Base-by-base conservation (phyloP, 2,888 invertebrate genomes). In the Sarcophaga caerulescens region DNA sequence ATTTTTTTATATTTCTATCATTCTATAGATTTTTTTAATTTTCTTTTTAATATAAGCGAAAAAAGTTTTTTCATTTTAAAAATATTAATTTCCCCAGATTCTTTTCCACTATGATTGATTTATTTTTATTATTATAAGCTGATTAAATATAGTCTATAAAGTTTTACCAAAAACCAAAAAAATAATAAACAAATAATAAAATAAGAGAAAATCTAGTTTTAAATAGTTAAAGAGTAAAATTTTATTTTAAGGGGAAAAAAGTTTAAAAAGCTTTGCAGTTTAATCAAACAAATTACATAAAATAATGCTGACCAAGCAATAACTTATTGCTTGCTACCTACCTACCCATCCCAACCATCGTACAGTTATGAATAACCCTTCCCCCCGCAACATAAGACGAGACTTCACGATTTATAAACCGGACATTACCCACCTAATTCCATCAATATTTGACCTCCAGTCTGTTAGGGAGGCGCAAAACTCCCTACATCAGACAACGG, bases 61-160 rank as follows among this genome's bases (percentile, higher is more conserved):
- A 70, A 45, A 71, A n/a, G n/a, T n/a, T 62, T 62, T 19, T 19
- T 62, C n/a, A 2, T 25, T 62, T 73, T 60, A 45, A 57, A 57
- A 35, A 59, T 44, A 11, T 59, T 60, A 25, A 59, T 19, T 60
- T 21, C 25, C 23, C 63, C 12, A 14, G 45, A n/a, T 65, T 52
- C 47, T 60, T 60, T 69, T 25, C 19, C 19, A 66, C n/a, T 69
- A 57, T 75, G 74, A 75, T 75, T 75, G 63, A 75, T 23, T 73
- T 75, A 35, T 35, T 35, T 35, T 35, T 35, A 8, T 35, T 35
- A 35, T 35, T 35, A 45, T 62, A 74, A 74, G 81, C 74, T 69
- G 74, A 47, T 73, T 60, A 66, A 62, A 66, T 47, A 45, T 23
- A 12, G 21, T 19, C n/a, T 52, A 52, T 60, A 65, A 14, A 71